phyloP scores from a whole-genome alignment of 2,797 vertebrate genomes.

The Danio tinwini region DNA sequence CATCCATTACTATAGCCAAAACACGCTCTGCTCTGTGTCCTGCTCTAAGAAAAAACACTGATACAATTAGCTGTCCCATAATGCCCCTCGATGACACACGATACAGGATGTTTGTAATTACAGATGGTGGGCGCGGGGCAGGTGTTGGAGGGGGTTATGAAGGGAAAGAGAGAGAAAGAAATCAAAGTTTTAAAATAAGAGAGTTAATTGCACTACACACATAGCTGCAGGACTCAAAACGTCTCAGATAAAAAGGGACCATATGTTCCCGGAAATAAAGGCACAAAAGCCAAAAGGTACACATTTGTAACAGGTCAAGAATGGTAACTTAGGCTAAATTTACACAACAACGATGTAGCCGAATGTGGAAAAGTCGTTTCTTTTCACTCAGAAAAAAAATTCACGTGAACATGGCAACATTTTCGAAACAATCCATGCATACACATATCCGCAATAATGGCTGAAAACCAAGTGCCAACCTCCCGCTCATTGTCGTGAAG shows the following conservation, averaged over 20 bases:
- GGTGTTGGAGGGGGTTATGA: not conserved
- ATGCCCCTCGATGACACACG: constrained; percentile 70
- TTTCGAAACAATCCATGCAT: no score
- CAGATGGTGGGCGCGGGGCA: constrained; percentile 47
- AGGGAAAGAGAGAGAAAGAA: not conserved
- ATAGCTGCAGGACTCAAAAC: not conserved
- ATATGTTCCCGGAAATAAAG: no score
- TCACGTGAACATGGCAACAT: no score
- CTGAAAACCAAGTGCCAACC: no score
- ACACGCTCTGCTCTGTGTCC: constrained; percentile 3
- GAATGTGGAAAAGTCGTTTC: no score
- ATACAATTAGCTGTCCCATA: constrained; percentile 68
- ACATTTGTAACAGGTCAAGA: no score
- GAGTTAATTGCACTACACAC: not conserved
- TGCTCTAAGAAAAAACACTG: constrained; percentile 63
- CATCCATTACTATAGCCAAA: constrained; percentile 3
- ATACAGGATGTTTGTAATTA: constrained; percentile 76
- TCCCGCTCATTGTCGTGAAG: no score
- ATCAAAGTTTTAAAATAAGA: not conserved
- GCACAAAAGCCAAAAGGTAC: no score
- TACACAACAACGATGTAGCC: no score
- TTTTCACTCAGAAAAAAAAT: no score
- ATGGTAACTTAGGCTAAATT: no score
- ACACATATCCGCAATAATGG: no score
- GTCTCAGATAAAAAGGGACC: not conserved